Conservation (phyloP, 2,888 invertebrate genomes). For the Ichneumon xanthorius region DNA sequence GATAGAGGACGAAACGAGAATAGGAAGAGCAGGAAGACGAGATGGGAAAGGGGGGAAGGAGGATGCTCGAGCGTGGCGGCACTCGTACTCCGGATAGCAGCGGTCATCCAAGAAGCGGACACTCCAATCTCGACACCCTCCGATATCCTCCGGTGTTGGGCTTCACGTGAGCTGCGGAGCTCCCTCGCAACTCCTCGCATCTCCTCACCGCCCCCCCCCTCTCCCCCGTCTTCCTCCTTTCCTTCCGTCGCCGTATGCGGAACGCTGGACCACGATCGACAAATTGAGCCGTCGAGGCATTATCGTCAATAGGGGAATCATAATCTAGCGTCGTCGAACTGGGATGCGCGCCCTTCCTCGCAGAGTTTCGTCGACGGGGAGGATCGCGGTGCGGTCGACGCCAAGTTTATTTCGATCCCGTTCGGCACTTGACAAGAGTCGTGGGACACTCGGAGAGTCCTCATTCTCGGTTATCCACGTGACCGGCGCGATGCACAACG, state of each 20-base stretch:
- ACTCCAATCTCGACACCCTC: constrained; percentile 83
- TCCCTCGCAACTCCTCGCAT: constrained; percentile 57
- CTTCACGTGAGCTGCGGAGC: constrained; percentile 71
- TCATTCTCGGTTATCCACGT: constrained; percentile 29
- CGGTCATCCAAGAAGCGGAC: constrained; percentile 82
- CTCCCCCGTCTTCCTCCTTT: constrained; percentile 74
- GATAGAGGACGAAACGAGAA: constrained; percentile 44
- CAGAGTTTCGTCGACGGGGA: constrained; percentile 6
- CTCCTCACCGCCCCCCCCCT: constrained; percentile 69
- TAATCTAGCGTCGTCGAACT: constrained; percentile 43
- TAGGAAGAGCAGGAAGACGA: constrained; percentile 62
- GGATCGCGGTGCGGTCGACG: background rate
- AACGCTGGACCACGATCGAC: constrained; percentile 55
- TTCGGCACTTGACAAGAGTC: constrained; percentile 5
- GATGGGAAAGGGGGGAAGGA: constrained; percentile 52
- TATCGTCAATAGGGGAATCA: constrained; percentile 38
- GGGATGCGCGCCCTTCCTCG: background rate
- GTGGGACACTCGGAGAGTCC: constrained; percentile 24
- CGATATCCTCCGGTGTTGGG: constrained; percentile 66
- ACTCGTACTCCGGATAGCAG: constrained; percentile 66
- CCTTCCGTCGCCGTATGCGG: constrained; percentile 57
- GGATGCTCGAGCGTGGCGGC: constrained; percentile 55
- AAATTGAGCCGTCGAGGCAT: constrained; percentile 61
- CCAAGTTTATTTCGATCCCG: constrained; percentile 17
- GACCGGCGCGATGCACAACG: background rate